These are phyloP conservation scores for Tenualosa thibaudeaui DNA, from an alignment of 2,797 vertebrate genomes.

Conservation along the genomic window DNA sequence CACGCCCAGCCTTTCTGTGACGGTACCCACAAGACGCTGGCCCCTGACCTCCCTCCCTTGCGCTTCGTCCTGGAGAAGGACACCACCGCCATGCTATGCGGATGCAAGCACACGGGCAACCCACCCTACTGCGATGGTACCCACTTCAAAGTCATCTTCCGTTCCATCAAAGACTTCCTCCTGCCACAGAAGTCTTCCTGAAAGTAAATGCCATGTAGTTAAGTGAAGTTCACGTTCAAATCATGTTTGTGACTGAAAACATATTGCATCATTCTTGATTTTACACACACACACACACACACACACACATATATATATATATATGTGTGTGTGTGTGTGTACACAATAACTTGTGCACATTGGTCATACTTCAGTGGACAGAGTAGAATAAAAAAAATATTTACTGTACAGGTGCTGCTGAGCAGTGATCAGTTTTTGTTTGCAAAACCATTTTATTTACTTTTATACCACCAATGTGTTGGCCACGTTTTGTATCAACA, in stretches of 20 bases:
- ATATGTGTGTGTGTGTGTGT: too few relatives aligned
- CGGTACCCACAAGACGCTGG: conserved; percentile 73
- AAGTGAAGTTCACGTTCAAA: not conserved
- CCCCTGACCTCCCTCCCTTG: conserved; percentile 67
- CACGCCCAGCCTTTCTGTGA: conserved; percentile 83
- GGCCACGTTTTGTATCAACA: not conserved
- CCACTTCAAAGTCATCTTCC: conserved; percentile 22
- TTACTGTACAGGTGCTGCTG: not conserved
- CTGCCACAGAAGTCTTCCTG: not conserved
- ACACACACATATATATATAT: not conserved
- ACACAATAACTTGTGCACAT: not conserved
- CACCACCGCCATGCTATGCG: conserved; percentile 70
- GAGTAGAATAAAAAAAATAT: not conserved
- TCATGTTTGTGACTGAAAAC: not conserved
- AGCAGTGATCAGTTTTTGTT: not conserved
- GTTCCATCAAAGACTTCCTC: not conserved
- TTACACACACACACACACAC: too few relatives aligned
- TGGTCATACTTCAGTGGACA: not conserved
- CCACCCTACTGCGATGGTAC: conserved; percentile 77
- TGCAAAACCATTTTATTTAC: not conserved
- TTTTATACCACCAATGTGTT: not conserved
- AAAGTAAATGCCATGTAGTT: not conserved
- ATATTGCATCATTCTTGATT: not conserved
- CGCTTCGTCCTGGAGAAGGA: conserved; percentile 73
- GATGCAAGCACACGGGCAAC: conserved; percentile 80